phyloP scores from a whole-genome alignment of 2,113 vertebrate species.

The Chaetura pelagica region DNA sequence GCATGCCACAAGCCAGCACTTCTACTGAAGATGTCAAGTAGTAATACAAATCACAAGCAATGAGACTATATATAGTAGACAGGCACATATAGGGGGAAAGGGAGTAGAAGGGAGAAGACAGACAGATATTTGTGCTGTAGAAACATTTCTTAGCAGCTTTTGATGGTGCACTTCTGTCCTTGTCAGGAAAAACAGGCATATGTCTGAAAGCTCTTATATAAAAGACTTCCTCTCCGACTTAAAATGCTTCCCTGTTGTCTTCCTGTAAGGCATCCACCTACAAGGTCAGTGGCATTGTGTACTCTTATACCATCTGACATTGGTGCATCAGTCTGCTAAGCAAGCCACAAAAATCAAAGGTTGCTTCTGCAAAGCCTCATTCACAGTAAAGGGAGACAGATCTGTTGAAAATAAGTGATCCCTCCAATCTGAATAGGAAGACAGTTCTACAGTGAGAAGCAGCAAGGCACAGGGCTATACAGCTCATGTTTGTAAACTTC shows the following conservation, averaged over 20 bases:
- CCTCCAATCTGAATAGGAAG: background rate
- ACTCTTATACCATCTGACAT: background rate
- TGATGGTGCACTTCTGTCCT: slow-evolving; percentile 9
- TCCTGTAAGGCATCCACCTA: background rate
- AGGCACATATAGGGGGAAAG: background rate
- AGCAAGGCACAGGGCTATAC: background rate
- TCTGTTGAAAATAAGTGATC: background rate
- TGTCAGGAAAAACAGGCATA: slow-evolving; percentile 36
- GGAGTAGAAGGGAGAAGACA: slow-evolving; percentile 10
- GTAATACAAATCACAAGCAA: slow-evolving; percentile 5
- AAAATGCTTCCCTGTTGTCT: background rate
- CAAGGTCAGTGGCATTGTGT: background rate
- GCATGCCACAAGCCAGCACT: background rate
- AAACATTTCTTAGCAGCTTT: slow-evolving; percentile 46
- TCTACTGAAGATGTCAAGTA: slow-evolving; percentile 10
- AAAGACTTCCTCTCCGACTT: background rate
- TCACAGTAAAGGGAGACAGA: background rate
- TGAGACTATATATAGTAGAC: slow-evolving; percentile 27
- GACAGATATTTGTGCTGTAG: background rate
- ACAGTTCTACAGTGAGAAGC: background rate
- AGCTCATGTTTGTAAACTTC: background rate
- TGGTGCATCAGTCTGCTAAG: background rate
- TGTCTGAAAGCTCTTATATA: slow-evolving; percentile 9
- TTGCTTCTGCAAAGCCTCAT: background rate
- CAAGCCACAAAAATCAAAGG: background rate